Evolutionary conservation across 2,113 vertebrate genomes (phyloP).

Genomic region (Suncus etruscus): DNA sequence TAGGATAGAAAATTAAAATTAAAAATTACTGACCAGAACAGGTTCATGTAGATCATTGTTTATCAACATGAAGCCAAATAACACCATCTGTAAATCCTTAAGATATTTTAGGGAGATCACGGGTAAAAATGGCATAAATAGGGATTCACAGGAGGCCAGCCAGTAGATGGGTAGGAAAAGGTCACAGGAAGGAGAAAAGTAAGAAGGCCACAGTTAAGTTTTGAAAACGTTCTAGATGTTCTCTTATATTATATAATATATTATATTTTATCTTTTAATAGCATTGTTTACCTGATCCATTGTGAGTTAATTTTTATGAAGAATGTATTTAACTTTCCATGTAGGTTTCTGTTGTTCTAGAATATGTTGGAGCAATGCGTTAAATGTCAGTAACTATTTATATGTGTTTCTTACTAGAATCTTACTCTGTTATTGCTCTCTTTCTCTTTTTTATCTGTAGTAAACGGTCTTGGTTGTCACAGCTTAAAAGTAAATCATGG

Average conservation of each 20-base stretch:
- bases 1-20: too few species aligned
- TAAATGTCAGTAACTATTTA: neutral
- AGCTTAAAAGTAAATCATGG: neutral
- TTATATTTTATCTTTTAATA: neutral
- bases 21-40: too few species aligned
- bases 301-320: neutral
- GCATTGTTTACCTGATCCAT: neutral
- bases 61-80: too few species aligned
- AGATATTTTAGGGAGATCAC: too few species aligned
- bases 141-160: too few species aligned
- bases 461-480: neutral
- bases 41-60: neutral
- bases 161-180: too few species aligned
- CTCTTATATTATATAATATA: too few species aligned
- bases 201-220: too few species aligned
- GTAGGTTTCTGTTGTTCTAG: neutral
- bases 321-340: neutral
- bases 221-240: too few species aligned
- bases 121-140: too few species aligned
- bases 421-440: neutral
- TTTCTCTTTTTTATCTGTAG: neutral
- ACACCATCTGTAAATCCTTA: too few species aligned
- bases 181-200: too few species aligned
- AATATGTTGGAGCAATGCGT: neutral
- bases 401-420: neutral